These are phyloP conservation scores for Cisticola juncidis DNA, from an alignment of 2,113 vertebrate species.

Conservation along the genomic window DNA sequence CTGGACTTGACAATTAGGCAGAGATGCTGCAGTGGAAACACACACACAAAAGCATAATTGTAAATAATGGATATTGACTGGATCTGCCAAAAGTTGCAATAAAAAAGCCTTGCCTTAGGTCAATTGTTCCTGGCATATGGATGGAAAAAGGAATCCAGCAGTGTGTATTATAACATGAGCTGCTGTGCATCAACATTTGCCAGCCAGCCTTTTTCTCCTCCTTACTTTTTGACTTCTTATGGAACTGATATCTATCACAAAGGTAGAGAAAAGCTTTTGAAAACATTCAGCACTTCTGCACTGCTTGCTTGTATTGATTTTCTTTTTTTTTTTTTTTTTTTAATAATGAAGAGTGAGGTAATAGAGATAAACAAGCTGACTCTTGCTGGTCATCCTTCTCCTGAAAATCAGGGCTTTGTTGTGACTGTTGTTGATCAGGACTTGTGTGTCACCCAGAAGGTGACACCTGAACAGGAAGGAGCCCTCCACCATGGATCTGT, in stretches of 20 bases:
- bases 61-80: conserved; percentile 20
- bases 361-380: background rate
- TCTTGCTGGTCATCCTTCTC: background rate
- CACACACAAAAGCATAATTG: background rate
- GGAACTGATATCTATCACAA: background rate
- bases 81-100: conserved; percentile 34
- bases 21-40: background rate
- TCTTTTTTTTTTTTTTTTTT: background rate
- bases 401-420: background rate
- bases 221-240: background rate
- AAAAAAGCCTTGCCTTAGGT: conserved; percentile 6
- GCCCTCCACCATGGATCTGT: background rate
- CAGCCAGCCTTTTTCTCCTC: background rate
- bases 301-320: background rate
- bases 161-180: background rate
- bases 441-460: background rate
- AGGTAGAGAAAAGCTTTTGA: background rate
- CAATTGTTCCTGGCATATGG: conserved; percentile 26
- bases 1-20: background rate
- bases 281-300: background rate
- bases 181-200: background rate
- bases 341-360: background rate
- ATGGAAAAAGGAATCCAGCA: background rate
- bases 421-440: background rate
- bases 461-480: background rate